These are phyloP conservation scores for Gasterosteus aculeatus DNA, from an alignment of 2,113 vertebrate genomes.

Conservation along the genomic window DNA sequence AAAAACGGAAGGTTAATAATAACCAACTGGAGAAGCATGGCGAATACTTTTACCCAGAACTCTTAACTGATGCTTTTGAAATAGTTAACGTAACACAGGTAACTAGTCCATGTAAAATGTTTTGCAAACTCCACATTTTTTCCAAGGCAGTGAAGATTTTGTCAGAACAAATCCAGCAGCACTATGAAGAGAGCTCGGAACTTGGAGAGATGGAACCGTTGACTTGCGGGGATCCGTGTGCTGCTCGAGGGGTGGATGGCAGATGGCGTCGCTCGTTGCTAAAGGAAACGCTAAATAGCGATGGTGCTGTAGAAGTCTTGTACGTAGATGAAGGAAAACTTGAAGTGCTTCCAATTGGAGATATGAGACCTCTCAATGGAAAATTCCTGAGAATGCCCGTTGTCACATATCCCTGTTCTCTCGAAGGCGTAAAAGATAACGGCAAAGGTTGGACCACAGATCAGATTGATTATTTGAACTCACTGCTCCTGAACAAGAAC, in stretches of 20 bases:
- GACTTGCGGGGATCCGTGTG: constrained; percentile 83
- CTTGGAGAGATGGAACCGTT: constrained; percentile 50
- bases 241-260: constrained; percentile 82
- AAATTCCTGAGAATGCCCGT: constrained; percentile 89
- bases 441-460: constrained; percentile 77
- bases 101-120: constrained; percentile 81
- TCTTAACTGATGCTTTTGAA: constrained; percentile 81
- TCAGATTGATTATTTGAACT: constrained; percentile 80
- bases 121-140: constrained; percentile 85
- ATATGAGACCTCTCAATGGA: constrained; percentile 77
- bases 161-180: constrained; percentile 80
- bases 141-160: constrained; percentile 82
- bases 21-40: constrained; percentile 16
- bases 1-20: constrained; percentile 22
- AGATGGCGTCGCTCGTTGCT: constrained; percentile 88
- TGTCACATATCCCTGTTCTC: constrained; percentile 85
- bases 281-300: constrained; percentile 66
- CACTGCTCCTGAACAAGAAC: constrained; percentile 75
- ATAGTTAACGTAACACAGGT: constrained; percentile 85
- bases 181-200: constrained; percentile 60
- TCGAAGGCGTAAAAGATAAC: constrained; percentile 80
- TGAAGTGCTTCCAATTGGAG: constrained; percentile 77
- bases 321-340: constrained; percentile 88
- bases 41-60: constrained; percentile 85
- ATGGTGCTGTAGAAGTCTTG: constrained; percentile 80